Conservation (phyloP, 2,888 invertebrate species). For the Eretmocerus hayati region DNA sequence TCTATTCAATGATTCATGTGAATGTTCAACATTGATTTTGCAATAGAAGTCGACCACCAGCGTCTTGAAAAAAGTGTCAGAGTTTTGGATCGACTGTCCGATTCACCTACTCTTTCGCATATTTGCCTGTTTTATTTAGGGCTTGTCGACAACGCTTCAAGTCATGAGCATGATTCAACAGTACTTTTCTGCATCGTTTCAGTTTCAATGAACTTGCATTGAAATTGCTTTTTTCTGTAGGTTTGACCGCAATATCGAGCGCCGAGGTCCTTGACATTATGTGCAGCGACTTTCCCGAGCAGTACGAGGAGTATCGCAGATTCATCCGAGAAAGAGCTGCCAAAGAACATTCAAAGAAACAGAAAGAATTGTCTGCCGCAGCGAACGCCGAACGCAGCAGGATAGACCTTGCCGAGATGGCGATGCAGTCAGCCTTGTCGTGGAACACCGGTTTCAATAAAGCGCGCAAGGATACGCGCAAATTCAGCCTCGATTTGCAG, state of each 20-base stretch:
- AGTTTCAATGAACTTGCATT: too few relatives aligned
- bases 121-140: too few relatives aligned
- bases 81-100: too few relatives aligned
- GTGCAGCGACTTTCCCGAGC: conserved; percentile 90
- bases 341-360: conserved; percentile 61
- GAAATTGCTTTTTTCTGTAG: too few relatives aligned
- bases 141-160: too few relatives aligned
- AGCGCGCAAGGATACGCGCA: conserved; percentile 65
- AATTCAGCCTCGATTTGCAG: conserved; percentile 87
- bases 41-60: too few relatives aligned
- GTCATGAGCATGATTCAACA: too few relatives aligned
- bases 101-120: too few relatives aligned
- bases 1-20: too few relatives aligned
- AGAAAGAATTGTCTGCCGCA: conserved; percentile 57
- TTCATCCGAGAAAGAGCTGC: conserved; percentile 64
- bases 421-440: conserved; percentile 76
- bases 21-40: too few relatives aligned
- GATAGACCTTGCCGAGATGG: conserved; percentile 70
- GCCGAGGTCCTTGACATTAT: conserved; percentile 93
- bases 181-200: too few relatives aligned
- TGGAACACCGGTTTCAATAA: conserved; percentile 86
- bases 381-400: conserved; percentile 50
- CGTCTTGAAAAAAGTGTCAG: too few relatives aligned
- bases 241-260: conserved; percentile 83
- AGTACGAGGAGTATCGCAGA: conserved; percentile 84